Base-by-base conservation (phyloP, 2,888 invertebrate genomes). In the Drosophila tripunctata region DNA sequence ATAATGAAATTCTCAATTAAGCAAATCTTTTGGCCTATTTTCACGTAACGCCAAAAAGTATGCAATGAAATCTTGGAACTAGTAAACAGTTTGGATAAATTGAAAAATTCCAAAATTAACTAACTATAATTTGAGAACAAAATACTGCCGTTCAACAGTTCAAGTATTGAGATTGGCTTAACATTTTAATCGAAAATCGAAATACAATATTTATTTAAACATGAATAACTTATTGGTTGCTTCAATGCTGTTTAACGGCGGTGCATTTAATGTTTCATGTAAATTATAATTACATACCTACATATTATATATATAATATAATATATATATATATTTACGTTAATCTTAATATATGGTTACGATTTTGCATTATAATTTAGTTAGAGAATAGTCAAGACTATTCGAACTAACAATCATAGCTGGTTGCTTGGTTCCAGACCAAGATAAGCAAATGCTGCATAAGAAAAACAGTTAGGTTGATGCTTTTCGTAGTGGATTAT, bases 261-360 rank as follows among this genome's bases (percentile, higher is more conserved):
- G 64, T 68, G 43, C 55, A 70, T 48, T 75, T 68, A 70, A 75
- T 43, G 14, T 15, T n/a, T 31, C 14, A 17, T 19, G 8, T 22
- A 35, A 35, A 3, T 47, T 45, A 22, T 14, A 44, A 22, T 31
- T 48, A 43, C 40, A 38, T 40, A n/a, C n/a, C n/a, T n/a, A n/a
- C n/a, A n/a, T n/a, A n/a, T n/a, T n/a, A n/a, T n/a, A n/a, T n/a
- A n/a, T n/a, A n/a, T n/a, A n/a, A n/a, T n/a, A n/a, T 38, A 24
- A 38, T 31, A 24, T 1, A n/a, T 14, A 12, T 15, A 7, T 15
- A 22, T 35, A 6, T 35, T 38, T 41, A 47, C 22, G 21, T n/a
- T 40, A 50, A 33, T 31, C 31, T n/a, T n/a, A n/a, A n/a, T n/a
- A 40, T 41, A 50, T 10, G 6, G 38, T 17, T 50, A 22, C 22